Percentiles rank a stretch among this genome's conserved stretches.
Conservation (phyloP, 2,888 invertebrate species). For the Metellina segmentata region DNA sequence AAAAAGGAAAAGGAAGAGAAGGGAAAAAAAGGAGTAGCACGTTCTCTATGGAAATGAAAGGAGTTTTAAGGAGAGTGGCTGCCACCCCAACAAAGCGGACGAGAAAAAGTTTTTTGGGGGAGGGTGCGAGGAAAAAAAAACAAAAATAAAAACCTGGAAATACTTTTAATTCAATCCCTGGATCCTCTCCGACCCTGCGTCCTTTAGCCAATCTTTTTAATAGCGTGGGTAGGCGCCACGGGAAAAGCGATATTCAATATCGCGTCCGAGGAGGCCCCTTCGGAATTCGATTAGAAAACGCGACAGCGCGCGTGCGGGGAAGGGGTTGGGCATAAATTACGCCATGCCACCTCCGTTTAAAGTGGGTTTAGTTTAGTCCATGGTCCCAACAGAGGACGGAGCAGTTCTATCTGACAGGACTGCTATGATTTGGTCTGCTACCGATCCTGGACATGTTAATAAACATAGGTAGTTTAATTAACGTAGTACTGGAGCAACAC, state of each 20-base stretch:
- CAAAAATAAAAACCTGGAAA: conserved; percentile 56
- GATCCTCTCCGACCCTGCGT: background rate
- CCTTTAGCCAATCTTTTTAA: conserved; percentile 75
- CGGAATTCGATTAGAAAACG: conserved; percentile 76
- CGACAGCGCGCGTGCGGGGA: conserved; percentile 63
- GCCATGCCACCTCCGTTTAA: background rate
- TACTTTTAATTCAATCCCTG: conserved; percentile 73
- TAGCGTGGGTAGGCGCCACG: conserved; percentile 57
- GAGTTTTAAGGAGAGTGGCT: conserved; percentile 53
- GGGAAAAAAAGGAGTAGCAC: conserved; percentile 6
- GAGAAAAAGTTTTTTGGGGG: conserved; percentile 47
- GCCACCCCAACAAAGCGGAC: conserved; percentile 26
- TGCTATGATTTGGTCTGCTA: too few species aligned
- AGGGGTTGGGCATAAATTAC: conserved; percentile 58
- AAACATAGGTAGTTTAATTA: too few species aligned
- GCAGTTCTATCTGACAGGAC: too few species aligned
- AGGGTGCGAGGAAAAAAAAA: conserved; percentile 2
- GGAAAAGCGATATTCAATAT: conserved; percentile 76
- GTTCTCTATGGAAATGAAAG: conserved; percentile 69
- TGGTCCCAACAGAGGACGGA: too few species aligned
- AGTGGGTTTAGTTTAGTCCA: background rate
- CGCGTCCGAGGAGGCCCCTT: conserved; percentile 60
- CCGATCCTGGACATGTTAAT: too few species aligned
- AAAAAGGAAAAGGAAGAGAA: background rate
- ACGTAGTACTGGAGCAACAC: too few species aligned